phyloP scores from a whole-genome alignment of 2,888 invertebrate species.

The Diaprepes abbreviatus region DNA sequence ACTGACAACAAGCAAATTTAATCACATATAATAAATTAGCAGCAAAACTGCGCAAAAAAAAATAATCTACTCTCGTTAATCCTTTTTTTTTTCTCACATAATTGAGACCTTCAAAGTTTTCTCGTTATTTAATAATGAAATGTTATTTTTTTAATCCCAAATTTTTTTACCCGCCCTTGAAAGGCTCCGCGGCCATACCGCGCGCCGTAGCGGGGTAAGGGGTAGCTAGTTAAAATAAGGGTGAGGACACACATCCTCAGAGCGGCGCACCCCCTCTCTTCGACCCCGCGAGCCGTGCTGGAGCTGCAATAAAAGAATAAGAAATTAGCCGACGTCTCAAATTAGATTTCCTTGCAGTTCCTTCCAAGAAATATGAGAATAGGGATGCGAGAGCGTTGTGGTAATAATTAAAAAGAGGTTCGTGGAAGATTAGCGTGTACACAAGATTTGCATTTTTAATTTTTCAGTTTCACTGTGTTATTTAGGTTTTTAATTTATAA shows the following conservation, averaged over 20 bases:
- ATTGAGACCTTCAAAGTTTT: too few relatives aligned
- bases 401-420: constrained; percentile 51
- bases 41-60: too few relatives aligned
- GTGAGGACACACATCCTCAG: constrained; percentile 57
- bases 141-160: background rate
- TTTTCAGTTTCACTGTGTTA: constrained; percentile 16
- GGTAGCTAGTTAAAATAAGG: constrained; percentile 61
- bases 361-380: constrained; percentile 51
- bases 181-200: constrained; percentile 46
- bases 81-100: too few relatives aligned
- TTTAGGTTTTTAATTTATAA: background rate
- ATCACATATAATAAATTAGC: too few relatives aligned
- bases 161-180: constrained; percentile 52
- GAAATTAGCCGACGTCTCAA: constrained; percentile 57
- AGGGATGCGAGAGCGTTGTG: constrained; percentile 48
- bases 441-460: constrained; percentile 50
- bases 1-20: too few relatives aligned
- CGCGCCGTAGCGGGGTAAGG: constrained; percentile 49
- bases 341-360: constrained; percentile 56
- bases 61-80: too few relatives aligned
- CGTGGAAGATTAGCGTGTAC: constrained; percentile 49
- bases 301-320: constrained; percentile 57
- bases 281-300: constrained; percentile 41
- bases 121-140: too few relatives aligned
- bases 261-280: constrained; percentile 39